Conservation (phyloP, 2,888 invertebrate genomes). For the Mechanitis mazaeus region DNA sequence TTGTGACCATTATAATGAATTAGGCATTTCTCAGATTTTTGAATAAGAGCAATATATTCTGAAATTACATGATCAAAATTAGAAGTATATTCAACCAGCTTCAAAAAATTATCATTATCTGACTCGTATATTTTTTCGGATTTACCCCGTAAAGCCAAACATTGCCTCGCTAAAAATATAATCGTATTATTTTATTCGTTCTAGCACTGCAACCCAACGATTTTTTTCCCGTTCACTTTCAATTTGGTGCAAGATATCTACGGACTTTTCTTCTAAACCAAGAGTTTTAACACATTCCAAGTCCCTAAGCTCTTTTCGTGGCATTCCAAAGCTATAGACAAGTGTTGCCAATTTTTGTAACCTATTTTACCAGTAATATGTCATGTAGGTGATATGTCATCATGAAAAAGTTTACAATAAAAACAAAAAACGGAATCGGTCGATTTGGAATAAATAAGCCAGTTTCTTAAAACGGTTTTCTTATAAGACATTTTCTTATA, state of each 20-base stretch:
- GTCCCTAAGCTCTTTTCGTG: constrained; percentile 14
- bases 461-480: constrained; percentile 24
- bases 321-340: constrained; percentile 19
- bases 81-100: no score
- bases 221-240: constrained; percentile 19
- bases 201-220: constrained; percentile 18
- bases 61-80: no score
- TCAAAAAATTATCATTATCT: constrained; percentile 6
- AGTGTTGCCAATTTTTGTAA: constrained; percentile 17
- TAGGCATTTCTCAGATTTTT: no score
- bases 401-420: constrained; percentile 9
- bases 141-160: neutral
- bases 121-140: no score
- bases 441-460: constrained; percentile 25
- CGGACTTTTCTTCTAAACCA: constrained; percentile 13
- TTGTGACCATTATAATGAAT: no score
- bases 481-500: constrained; percentile 10
- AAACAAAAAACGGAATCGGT: constrained; percentile 25
- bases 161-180: constrained; percentile 6
- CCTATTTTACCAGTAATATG: constrained; percentile 7
- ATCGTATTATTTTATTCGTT: constrained; percentile 20
- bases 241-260: constrained; percentile 17
- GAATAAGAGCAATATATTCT: no score
- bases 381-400: constrained; percentile 18
- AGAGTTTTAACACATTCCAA: neutral